These are phyloP conservation scores for Thalassaphorura encarpata DNA, from an alignment of 1,140 invertebrate genomes.

Conservation along the genomic window DNA sequence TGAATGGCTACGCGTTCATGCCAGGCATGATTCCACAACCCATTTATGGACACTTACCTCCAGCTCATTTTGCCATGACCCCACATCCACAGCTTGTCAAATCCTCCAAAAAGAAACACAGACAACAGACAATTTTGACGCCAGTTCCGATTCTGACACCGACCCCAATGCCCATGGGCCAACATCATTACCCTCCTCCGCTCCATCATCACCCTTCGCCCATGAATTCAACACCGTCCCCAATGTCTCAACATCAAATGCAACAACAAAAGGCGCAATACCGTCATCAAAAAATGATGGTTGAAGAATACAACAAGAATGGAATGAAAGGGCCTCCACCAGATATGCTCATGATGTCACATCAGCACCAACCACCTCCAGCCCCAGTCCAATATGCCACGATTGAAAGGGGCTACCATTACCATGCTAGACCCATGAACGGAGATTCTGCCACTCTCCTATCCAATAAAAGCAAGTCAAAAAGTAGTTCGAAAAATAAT, in stretches of 20 bases:
- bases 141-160: slow-evolving; percentile 25
- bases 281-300: slow-evolving; percentile 16
- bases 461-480: slow-evolving; percentile 33
- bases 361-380: neutral
- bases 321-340: slow-evolving; percentile 17
- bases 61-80: slow-evolving; percentile 22
- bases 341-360: slow-evolving; percentile 13
- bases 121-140: slow-evolving; percentile 20
- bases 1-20: slow-evolving; percentile 31
- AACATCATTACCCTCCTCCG: slow-evolving; percentile 31
- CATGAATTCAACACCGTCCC: slow-evolving; percentile 35
- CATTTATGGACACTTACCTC: slow-evolving; percentile 34
- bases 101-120: slow-evolving; percentile 29
- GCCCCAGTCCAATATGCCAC: slow-evolving; percentile 30
- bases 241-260: slow-evolving; percentile 26
- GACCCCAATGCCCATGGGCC: slow-evolving; percentile 25
- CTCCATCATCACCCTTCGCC: slow-evolving; percentile 36
- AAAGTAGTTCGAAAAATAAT: slow-evolving; percentile 30
- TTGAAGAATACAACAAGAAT: slow-evolving; percentile 25
- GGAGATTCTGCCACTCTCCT: slow-evolving; percentile 29
- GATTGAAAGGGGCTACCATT: slow-evolving; percentile 31
- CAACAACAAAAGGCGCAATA: no score
- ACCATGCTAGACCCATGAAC: slow-evolving; percentile 26
- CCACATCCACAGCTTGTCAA: slow-evolving; percentile 25
- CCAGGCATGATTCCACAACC: slow-evolving; percentile 34